Evolutionary conservation across 2,888 invertebrate species (phyloP).

Genomic region (Brachycybe producta): DNA sequence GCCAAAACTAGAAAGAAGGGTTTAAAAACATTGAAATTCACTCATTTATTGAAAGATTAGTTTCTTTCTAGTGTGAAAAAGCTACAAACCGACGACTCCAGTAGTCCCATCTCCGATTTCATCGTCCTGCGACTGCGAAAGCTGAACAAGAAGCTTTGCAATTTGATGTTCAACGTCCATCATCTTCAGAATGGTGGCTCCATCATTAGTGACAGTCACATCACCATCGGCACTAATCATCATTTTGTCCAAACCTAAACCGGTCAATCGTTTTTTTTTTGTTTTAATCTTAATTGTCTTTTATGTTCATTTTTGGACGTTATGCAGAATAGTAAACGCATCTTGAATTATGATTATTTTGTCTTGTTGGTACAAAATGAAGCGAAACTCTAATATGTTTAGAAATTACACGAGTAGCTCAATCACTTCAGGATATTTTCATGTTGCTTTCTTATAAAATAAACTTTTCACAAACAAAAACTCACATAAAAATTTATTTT

Average conservation of each 20-base stretch:
- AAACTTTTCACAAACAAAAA: no score
- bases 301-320: not conserved
- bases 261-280: not conserved
- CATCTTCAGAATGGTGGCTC: constrained; percentile 94
- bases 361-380: no score
- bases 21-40: not conserved
- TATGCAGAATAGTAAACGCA: not conserved
- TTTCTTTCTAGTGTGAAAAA: no score
- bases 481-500: no score
- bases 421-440: no score
- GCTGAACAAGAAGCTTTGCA: constrained; percentile 91
- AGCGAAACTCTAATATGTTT: not conserved
- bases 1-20: constrained; percentile 44
- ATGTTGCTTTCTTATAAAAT: no score
- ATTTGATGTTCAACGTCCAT: constrained; percentile 99
- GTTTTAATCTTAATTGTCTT: not conserved
- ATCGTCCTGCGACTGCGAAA: constrained; percentile 97
- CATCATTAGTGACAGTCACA: constrained; percentile 95
- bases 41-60: not conserved
- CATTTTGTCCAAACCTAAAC: constrained; percentile 76
- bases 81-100: constrained; percentile 67
- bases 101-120: constrained; percentile 99
- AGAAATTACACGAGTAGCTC: no score
- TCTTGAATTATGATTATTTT: no score
- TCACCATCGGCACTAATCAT: constrained; percentile 96